Percentiles rank a stretch among this genome's conserved stretches.
Conservation (phyloP, 1,140 invertebrate genomes). For the Psix sp. region DNA sequence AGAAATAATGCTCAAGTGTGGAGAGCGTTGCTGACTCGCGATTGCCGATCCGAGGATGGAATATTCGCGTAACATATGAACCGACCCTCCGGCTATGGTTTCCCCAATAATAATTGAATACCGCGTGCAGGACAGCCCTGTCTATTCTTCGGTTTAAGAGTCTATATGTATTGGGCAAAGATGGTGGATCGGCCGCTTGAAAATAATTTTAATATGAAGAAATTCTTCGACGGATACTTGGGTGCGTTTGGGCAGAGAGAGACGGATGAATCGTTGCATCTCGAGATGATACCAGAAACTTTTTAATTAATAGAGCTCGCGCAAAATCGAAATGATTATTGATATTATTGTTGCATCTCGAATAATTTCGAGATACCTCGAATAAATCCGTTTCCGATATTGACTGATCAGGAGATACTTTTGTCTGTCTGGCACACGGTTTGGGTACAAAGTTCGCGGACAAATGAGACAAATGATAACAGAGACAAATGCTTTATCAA, state of each 20-base stretch:
- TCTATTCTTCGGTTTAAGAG: conserved; percentile 60
- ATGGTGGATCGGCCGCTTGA: conserved; percentile 43
- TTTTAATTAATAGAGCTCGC: conserved; percentile 50
- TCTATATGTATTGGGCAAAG: conserved; percentile 58
- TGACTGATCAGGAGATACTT: background rate
- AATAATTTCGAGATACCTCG: conserved; percentile 5
- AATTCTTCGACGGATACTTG: conserved; percentile 63
- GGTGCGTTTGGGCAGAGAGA: conserved; percentile 21
- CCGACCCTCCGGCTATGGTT: conserved; percentile 62
- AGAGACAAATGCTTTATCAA: no score
- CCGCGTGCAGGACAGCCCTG: conserved; percentile 63
- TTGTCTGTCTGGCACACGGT: no score
- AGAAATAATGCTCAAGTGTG: conserved; percentile 55
- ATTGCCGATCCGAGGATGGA: conserved; percentile 55
- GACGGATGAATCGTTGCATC: conserved; percentile 10
- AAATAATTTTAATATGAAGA: conserved; percentile 66
- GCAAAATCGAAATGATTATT: conserved; percentile 37
- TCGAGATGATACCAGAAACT: conserved; percentile 26
- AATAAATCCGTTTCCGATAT: no score
- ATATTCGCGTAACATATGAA: conserved; percentile 69
- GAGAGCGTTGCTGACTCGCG: conserved; percentile 40
- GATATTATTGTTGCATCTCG: conserved; percentile 14
- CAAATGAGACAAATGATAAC: no score
- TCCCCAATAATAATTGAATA: conserved; percentile 72
- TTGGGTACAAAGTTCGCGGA: no score